A percentile compares a stretch with the other conserved stretches of the same genome.
phyloP scores from a whole-genome alignment of 64 coral and sea anemone species.

The Actinia equina region DNA sequence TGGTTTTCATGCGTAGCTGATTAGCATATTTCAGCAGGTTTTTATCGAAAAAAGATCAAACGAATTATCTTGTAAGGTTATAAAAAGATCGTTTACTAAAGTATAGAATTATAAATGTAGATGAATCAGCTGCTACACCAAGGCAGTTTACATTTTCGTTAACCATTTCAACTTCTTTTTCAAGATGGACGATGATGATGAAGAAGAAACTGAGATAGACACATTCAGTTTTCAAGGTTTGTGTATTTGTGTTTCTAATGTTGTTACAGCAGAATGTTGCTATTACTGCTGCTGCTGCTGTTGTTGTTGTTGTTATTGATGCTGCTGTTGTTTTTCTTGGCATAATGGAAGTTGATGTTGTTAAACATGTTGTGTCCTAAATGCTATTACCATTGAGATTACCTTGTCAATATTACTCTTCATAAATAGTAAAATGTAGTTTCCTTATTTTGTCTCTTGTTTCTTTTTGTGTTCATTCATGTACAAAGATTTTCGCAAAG shows the following conservation, averaged over 20 bases:
- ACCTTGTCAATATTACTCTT: too few species aligned
- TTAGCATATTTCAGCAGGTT: too few species aligned
- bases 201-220: conserved; percentile 27
- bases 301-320: background rate
- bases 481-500: conserved; percentile 18
- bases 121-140: background rate
- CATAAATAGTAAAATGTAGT: too few species aligned
- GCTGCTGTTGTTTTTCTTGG: background rate
- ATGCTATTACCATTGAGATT: too few species aligned
- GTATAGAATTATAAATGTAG: background rate
- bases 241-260: background rate
- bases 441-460: too few species aligned
- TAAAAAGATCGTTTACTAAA: background rate
- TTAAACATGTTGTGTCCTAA: background rate
- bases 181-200: conserved; percentile 48
- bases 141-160: background rate
- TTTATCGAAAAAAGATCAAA: too few species aligned
- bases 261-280: background rate
- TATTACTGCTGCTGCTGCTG: background rate
- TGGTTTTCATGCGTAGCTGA: too few species aligned
- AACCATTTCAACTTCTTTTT: background rate
- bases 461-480: too few species aligned
- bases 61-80: background rate
- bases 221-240: conserved; percentile 54
- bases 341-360: too few species aligned